A percentile compares a stretch with the other conserved stretches of the same genome.
Evolutionary conservation across 2,113 vertebrate species (phyloP).

Genomic region (Calypte anna): DNA sequence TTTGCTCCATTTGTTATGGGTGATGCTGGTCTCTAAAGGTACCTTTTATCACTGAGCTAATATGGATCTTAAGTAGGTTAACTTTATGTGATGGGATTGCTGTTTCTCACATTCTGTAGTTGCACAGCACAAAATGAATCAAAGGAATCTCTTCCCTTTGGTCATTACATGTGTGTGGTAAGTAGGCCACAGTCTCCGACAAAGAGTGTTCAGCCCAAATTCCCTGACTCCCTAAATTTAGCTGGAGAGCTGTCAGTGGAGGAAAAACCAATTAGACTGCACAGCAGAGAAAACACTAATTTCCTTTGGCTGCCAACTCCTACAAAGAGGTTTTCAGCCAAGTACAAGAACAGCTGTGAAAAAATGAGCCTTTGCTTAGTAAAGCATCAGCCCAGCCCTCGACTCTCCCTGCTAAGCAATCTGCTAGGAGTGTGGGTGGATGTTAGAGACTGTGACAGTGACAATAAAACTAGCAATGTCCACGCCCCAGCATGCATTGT

Average conservation of each 20-base stretch:
- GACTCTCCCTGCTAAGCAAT: background rate
- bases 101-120: background rate
- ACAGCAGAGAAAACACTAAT: constrained; percentile 50
- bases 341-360: background rate
- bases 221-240: constrained; percentile 53
- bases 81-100: background rate
- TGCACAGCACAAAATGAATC: background rate
- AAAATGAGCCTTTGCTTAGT: background rate
- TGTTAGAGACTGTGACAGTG: background rate
- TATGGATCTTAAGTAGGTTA: background rate
- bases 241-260: constrained; percentile 48
- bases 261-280: constrained; percentile 37
- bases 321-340: background rate
- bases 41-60: background rate
- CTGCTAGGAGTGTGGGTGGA: accelerated
- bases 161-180: background rate
- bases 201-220: constrained; percentile 1
- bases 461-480: background rate
- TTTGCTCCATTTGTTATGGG: background rate
- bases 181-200: background rate
- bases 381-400: background rate
- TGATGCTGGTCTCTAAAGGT: background rate
- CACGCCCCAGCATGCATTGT: too few species aligned
- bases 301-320: constrained; percentile 42
- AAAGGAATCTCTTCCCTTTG: background rate